A percentile compares a stretch with the other conserved stretches of the same genome.
Conservation (phyloP, 2,888 invertebrate species). For the Melanchra persicariae region DNA sequence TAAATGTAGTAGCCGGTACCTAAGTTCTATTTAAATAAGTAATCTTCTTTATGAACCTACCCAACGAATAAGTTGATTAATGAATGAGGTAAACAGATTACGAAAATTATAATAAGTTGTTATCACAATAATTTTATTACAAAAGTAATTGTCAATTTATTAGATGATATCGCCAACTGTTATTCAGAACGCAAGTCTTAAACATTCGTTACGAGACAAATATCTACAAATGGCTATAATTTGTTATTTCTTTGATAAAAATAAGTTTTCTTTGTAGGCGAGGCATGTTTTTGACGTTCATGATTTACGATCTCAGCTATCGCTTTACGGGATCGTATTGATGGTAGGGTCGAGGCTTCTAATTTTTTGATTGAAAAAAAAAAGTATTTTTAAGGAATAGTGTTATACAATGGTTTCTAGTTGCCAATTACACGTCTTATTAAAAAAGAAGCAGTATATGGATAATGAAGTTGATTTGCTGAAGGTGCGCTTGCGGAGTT, state of each 20-base stretch:
- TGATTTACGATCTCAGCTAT: conserved; percentile 46
- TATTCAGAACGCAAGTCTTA: background rate
- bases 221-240: conserved; percentile 46
- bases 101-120: background rate
- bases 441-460: no score
- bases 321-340: conserved; percentile 23
- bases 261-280: conserved; percentile 34
- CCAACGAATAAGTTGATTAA: background rate
- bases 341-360: background rate
- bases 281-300: conserved; percentile 46
- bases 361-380: conserved; percentile 1
- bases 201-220: conserved; percentile 20
- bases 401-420: no score
- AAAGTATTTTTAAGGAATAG: no score
- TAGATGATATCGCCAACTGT: conserved; percentile 4
- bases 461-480: no score
- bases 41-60: no score
- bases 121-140: background rate
- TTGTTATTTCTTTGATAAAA: conserved; percentile 51
- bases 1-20: no score
- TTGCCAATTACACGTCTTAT: no score
- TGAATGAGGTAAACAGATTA: background rate
- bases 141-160: conserved; percentile 21
- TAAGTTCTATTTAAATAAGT: no score
- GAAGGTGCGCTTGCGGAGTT: no score